Evolutionary conservation across 92 coral and sea anemone genomes (phyloP).

Genomic region (Desmophyllum pertusum): DNA sequence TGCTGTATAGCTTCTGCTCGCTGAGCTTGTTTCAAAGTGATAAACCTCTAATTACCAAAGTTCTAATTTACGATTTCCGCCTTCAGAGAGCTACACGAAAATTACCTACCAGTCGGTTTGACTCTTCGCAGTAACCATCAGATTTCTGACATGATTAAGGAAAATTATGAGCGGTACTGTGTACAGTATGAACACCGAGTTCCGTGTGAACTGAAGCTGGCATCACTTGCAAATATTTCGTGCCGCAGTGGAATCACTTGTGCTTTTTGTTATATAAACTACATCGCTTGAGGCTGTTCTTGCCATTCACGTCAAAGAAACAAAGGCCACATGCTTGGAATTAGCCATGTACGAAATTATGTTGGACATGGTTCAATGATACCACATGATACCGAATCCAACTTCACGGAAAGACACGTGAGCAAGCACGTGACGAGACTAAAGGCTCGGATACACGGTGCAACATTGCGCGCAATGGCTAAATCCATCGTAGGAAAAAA

Average conservation of each 20-base stretch:
- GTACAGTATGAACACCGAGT: neutral
- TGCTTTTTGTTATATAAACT: neutral
- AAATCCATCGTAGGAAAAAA: no score
- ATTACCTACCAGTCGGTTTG: neutral
- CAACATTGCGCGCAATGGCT: no score
- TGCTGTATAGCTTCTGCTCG: neutral
- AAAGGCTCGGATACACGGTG: no score
- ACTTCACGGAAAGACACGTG: neutral
- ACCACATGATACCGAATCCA: no score
- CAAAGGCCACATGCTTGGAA: conserved; percentile 23
- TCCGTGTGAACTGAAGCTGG: neutral
- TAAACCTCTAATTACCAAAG: neutral
- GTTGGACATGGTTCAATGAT: neutral
- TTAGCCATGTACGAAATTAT: conserved; percentile 1
- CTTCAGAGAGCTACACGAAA: neutral
- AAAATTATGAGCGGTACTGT: no score
- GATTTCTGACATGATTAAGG: neutral
- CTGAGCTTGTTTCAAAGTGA: neutral
- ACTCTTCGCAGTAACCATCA: neutral
- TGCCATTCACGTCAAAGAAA: conserved; percentile 1
- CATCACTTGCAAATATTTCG: neutral
- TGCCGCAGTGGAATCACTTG: neutral
- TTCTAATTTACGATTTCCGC: neutral
- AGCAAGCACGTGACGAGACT: neutral
- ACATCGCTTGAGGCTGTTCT: conserved; percentile 6